Base-by-base conservation (phyloP, 64 coral and sea anemone species). In the Anthopleura sola region DNA sequence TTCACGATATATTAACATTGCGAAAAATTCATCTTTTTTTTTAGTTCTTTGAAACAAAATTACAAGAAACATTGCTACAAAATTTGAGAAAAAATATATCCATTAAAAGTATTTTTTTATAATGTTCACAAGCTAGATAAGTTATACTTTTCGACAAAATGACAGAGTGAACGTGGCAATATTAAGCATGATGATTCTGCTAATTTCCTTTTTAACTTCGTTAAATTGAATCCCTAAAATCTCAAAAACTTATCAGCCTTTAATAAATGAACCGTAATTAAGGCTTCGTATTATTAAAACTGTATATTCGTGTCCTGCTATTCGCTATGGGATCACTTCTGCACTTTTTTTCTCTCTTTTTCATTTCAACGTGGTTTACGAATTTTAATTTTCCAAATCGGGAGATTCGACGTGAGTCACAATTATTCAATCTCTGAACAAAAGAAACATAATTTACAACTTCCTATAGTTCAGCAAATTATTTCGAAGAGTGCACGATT, bases 131-230 rank as follows among this genome's bases (percentile, higher is more conserved):
- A n/a, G n/a, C n/a, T n/a, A n/a, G 62, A 28, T 48, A 48, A 48
- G 6, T 29, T 6, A 6, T 71, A 32, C 29, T 13, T 71, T 32
- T 71, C 34, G 28, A 71, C n/a, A 71, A 71, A 71, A 34, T 34
- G 3, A 71, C 29, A 71, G 29, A 34, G 26, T 32, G 12, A 71
- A 71, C 66, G 66, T 71, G 66, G 31, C 66, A 71, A 71, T 32
- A 71, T 34, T 34, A 34, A 2, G 3, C 66, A 71, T 71, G 66
- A 71, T 71, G 8, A 71, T 13, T 71, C 13, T 71, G 13, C 66
- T 71, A 71, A 71, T 71, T 71, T 71, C 31, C 62, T 71, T 71
- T 71, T 71, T 71, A 71, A 71, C 66, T 71, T 71, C 29, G 66
- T 71, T 71, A 32, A 71, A 71, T 34, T 71, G 66, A 71, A 13